Base-by-base conservation (phyloP, 2,113 vertebrate species). In the Myodes glareolus region DNA sequence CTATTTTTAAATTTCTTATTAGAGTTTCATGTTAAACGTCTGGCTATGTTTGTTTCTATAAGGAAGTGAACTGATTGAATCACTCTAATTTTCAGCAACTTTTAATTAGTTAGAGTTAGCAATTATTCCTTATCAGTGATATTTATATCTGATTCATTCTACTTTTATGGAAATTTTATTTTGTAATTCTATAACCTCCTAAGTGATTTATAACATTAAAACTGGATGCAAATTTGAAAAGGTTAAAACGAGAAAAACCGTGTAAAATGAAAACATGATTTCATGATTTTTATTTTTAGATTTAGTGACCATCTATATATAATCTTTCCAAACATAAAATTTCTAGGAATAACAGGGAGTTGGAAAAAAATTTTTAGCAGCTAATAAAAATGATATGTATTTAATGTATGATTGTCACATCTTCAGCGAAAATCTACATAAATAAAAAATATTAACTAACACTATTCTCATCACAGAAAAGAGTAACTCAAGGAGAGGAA, bases 1-100 rank as follows among this genome's bases (percentile, higher is more conserved):
- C 85, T 42, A 63, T 63, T 96, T 87, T 94, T 77, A 98, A 96
- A 92, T 94, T 92, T 4, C 52, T 97, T 72, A 75, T 33, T 88
- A 75, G 77, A 27, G 6, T 27, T 50, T 85, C 80, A 78, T 92
- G 58, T 97, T 55, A 80, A 97, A 97, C 50, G 88, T 81, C 5
- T 23, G 84, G 8, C 1, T 77, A 80, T 29, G 39, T 94, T 92
- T 92, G 73, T 92, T 87, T 90, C 58, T 82, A 70, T 55, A 94
- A 55, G n/a, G 50, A 91, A 88, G 47, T 1, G 94, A 89, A 80
- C 55, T 25, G 25, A 84, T 73, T 61, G 33, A 58, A 27, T 72
- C 12, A 73, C 39, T 86, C 13, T 75, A 63, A 91, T 93, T 90
- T 17, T 86, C 65, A 82, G 14, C 17, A 50, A 70, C 12, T 94